A percentile compares a stretch with the other conserved stretches of the same genome.
These are phyloP conservation scores for Dendrophyllia cribrosa DNA, from an alignment of 64 coral and sea anemone genomes.

Conservation along the genomic window DNA sequence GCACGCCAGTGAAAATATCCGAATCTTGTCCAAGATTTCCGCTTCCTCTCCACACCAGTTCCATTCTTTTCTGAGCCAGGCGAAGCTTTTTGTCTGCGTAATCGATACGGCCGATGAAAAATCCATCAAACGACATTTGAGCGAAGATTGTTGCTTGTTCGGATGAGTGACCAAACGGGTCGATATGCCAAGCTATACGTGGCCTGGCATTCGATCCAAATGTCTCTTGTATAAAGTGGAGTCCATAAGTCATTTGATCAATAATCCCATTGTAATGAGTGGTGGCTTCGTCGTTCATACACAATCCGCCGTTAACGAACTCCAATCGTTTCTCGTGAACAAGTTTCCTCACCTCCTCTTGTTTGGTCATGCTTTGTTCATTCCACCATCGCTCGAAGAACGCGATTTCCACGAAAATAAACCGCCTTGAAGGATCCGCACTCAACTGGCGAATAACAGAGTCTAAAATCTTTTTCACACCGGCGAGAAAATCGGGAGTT, in stretches of 20 bases:
- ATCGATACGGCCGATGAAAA: slow-evolving; percentile 74
- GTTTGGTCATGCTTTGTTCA: slow-evolving; percentile 38
- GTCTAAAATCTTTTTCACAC: slow-evolving; percentile 69
- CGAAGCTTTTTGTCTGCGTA: slow-evolving; percentile 57
- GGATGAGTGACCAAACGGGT: slow-evolving; percentile 75
- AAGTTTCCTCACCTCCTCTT: slow-evolving; percentile 52
- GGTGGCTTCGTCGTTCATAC: slow-evolving; percentile 74
- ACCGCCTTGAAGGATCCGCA: slow-evolving; percentile 41
- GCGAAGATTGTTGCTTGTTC: slow-evolving; percentile 75
- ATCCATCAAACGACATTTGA: slow-evolving; percentile 81
- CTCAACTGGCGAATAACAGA: slow-evolving; percentile 64
- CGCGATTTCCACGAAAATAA: slow-evolving; percentile 70
- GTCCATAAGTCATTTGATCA: slow-evolving; percentile 76
- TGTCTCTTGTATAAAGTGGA: slow-evolving; percentile 65
- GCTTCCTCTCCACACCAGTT: slow-evolving; percentile 74
- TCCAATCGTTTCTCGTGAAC: slow-evolving; percentile 46
- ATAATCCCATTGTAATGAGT: slow-evolving; percentile 81
- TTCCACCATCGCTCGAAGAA: slow-evolving; percentile 81
- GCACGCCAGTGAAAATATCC: slow-evolving; percentile 73
- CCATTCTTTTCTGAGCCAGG: slow-evolving; percentile 64
- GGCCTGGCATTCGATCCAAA: slow-evolving; percentile 69
- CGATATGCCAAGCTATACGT: slow-evolving; percentile 72
- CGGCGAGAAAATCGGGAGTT: slow-evolving; percentile 65
- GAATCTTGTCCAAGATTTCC: slow-evolving; percentile 61
- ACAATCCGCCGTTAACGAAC: slow-evolving; percentile 74